Evolutionary conservation across 2,888 invertebrate genomes (phyloP), one percentile per base, ranked within the genome.

Genomic region (Ypsolopha sequella): DNA sequence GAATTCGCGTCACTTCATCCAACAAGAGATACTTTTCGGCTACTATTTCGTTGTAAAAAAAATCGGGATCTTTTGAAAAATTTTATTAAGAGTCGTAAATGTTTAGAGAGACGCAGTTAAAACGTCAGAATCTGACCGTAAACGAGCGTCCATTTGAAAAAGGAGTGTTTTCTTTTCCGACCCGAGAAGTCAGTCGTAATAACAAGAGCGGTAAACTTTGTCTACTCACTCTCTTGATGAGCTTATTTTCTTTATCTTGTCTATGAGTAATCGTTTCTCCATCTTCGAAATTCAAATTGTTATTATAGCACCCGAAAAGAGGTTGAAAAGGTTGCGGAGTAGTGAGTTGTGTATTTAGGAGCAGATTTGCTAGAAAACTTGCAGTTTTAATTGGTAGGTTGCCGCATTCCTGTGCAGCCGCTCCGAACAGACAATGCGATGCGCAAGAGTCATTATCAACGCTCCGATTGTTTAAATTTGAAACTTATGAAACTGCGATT

Each of bases 381-480:
- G 59, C 58, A 24, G 61, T 61, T 55, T 68, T 81, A 80, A 84
- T 81, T 79, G 78, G 73, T 77, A 73, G 68, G 69, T 80, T 75
- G 73, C 74, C 64, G 78, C 78, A 81, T 82, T 78, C 73, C 76
- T 81, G 84, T 72, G 77, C 81, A 80, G 62, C 76, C 76, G 73
- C 70, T 70, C 54, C 66, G 80, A 80, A 82, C 48, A 47, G 38
- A 48, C 79, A 80, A 77, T 79, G 80, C 75, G 80, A 80, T 68
- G 52, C 53, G 56, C 38, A 43, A 58, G 68, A 76, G 24, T 24
- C 24, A 82, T 82, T 84, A 79, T 77, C 64, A 68, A 76, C 73
- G 81, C 78, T 77, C 79, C 74, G 74, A 74, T 80, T 81, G 70
- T 78, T 79, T 70, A 80, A 82, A 76, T 82, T 82, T 81, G 80